Base-by-base conservation (phyloP, 2,113 vertebrate genomes). In the Perca schrenkii region DNA sequence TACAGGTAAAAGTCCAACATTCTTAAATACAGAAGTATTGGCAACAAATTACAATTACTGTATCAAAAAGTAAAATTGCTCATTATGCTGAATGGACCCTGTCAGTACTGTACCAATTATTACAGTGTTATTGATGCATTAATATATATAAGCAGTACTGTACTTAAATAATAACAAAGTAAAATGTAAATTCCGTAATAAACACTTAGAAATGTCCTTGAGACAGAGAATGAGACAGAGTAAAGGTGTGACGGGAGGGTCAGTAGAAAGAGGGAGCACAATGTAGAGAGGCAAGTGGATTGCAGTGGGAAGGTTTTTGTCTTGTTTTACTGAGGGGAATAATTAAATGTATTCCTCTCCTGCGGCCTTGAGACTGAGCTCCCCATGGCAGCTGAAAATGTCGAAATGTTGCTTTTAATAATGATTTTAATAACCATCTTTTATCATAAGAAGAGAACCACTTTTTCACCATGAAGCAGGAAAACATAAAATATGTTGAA, bases 211-310 rank as follows among this genome's bases (percentile, higher is more conserved):
- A 46, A 16, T 65, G 1, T 66, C 8, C 12, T 49, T 2, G 40
- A 43, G 91, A 92, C 87, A 88, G 89, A 91, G 86, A 79, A 93
- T 83, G 88, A 91, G 86, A 92, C 74, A 11, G 84, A 81, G 80
- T 75, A 86, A 89, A 92, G 85, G 86, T 78, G 77, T 89, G 90
- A 87, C 72, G 64, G 84, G 74, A 76, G 79, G 88, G 80, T 90
- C 61, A 73, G 79, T 80, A 80, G 86, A 87, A 79, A 88, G 82
- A 85, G 72, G 75, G 75, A 54, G 88, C 82, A 88, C 87, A 88
- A 85, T 85, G 75, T 66, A 56, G 62, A 77, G 89, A 90, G 79
- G 57, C 83, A 90, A 86, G 91, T 87, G 83, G 88, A 86, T 66
- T 76, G 60, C 50, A 60, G 83, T 31, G 65, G 79, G 83, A 80